Percentiles rank a stretch among this genome's conserved stretches.
These are phyloP conservation scores for Astropecten irregularis DNA, from an alignment of 53 echinoderm and acorn worm genomes.

Conservation along the genomic window DNA sequence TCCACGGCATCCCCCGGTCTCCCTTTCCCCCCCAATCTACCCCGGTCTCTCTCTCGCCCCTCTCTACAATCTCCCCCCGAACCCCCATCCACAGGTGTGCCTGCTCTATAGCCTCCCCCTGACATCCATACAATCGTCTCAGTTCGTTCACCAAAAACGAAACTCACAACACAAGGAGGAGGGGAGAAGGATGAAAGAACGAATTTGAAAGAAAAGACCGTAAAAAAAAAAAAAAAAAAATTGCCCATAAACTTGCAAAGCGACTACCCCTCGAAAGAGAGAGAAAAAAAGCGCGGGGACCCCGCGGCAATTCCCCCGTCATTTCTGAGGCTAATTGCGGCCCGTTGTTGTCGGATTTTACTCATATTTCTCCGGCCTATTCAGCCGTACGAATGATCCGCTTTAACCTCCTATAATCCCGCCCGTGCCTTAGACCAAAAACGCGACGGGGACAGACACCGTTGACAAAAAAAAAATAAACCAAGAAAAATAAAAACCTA, in stretches of 20 bases:
- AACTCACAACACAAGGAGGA: not conserved
- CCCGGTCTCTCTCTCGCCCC: not conserved
- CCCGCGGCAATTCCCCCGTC: conserved; percentile 23
- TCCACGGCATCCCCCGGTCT: not conserved
- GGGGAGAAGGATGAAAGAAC: too few relatives aligned
- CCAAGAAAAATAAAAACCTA: not conserved
- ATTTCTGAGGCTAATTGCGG: conserved; percentile 60
- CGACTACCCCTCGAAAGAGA: too few relatives aligned
- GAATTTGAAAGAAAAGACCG: too few relatives aligned
- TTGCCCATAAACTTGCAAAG: too few relatives aligned
- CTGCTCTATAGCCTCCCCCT: not conserved
- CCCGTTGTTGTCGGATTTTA: conserved; percentile 52
- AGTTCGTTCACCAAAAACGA: conserved; percentile 13
- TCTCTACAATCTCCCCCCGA: too few relatives aligned
- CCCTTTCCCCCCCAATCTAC: not conserved
- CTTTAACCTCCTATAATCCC: conserved; percentile 47
- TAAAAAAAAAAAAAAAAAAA: too few relatives aligned
- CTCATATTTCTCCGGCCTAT: conserved; percentile 59
- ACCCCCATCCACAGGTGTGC: conserved; percentile 27
- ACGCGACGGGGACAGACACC: conserved; percentile 28
- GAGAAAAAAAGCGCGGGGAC: not conserved
- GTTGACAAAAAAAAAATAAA: not conserved
- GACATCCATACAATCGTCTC: not conserved
- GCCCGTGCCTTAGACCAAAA: conserved; percentile 44
- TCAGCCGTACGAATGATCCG: conserved; percentile 51